Base-by-base conservation (phyloP, 2,113 vertebrate genomes). In the Pandion haliaetus region DNA sequence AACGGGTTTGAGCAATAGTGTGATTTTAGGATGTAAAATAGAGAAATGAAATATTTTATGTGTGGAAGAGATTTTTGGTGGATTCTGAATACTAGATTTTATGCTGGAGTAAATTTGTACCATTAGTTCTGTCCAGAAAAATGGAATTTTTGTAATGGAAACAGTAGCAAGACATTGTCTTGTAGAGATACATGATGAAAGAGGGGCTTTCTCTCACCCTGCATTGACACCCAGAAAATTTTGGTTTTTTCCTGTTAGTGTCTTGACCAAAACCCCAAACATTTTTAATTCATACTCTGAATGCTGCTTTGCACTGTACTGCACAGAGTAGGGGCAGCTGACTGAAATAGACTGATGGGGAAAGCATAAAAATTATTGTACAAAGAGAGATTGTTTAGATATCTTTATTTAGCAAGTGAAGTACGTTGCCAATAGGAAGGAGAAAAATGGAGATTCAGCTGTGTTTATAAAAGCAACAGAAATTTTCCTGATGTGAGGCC, bases 401-500 rank as follows among this genome's bases (percentile, higher is more conserved):
- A 83, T 79, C 95, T 95, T 95, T 93, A 96, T 97, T 96, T 98
- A 95, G 91, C 74, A 87, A 92, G 65, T 42, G 67, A 81, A 96
- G 34, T 66, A 62, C 2, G 1, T 58, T 95, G 93, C 95, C 95
- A 92, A 50, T 94, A 95, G 90, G 91, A 97, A 96, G 80, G 36
- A 74, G 81, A 76, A 90, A 96, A 96, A 88, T 20, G 88, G 86
- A 96, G 88, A 63, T 62, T 97, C 85, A 90, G 91, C 94, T 96
- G 92, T 96, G 90, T 96, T 98, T 97, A 96, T 93, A 91, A 94
- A 96, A 74, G 94, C 90, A 94, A 94, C 77, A 96, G 70, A 93
- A 83, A 89, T 95, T 97, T 97, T 96, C 86, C 91, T 91, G 94
- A 97, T 82, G 83, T 50, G 52, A 88, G 50, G 86, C 91, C 97